Evolutionary conservation across 64 coral and sea anemone genomes (phyloP).

Genomic region (Dendrophyllia cribrosa): DNA sequence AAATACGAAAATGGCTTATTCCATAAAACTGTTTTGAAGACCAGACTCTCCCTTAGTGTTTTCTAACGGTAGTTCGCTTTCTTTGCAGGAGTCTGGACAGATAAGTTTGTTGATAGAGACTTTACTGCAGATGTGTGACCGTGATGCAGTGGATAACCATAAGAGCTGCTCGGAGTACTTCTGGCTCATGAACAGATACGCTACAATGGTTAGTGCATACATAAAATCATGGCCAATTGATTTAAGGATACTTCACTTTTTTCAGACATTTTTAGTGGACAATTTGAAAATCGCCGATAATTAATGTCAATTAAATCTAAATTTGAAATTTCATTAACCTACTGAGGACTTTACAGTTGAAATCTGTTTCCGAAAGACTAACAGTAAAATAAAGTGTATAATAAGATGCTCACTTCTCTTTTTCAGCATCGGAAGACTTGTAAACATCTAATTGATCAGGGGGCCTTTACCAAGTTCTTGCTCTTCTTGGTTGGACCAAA

Average conservation of each 20-base stretch:
- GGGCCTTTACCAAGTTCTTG: conserved; percentile 78
- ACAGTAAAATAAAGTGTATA: too few species aligned
- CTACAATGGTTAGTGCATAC: conserved; percentile 65
- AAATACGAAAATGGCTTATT: too few species aligned
- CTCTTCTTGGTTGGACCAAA: conserved; percentile 86
- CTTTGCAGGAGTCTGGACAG: conserved; percentile 62
- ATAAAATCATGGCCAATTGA: not conserved
- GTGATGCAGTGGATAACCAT: conserved; percentile 88
- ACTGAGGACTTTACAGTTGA: too few species aligned
- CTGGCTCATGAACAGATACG: conserved; percentile 90
- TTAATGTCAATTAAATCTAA: too few species aligned
- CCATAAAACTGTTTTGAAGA: not conserved
- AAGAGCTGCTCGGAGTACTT: conserved; percentile 93
- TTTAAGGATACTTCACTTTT: not conserved
- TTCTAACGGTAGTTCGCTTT: not conserved
- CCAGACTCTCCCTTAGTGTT: too few species aligned
- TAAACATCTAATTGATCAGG: conserved; percentile 73
- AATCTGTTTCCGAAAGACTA: too few species aligned
- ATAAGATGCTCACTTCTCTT: too few species aligned
- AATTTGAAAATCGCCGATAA: too few species aligned
- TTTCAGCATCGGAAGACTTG: conserved; percentile 82
- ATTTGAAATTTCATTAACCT: too few species aligned
- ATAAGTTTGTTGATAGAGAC: conserved; percentile 68
- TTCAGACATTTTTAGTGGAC: too few species aligned
- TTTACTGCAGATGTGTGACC: conserved; percentile 84